Evolutionary conservation across 2,888 invertebrate species (phyloP).

Genomic region (Drosophila differens): DNA sequence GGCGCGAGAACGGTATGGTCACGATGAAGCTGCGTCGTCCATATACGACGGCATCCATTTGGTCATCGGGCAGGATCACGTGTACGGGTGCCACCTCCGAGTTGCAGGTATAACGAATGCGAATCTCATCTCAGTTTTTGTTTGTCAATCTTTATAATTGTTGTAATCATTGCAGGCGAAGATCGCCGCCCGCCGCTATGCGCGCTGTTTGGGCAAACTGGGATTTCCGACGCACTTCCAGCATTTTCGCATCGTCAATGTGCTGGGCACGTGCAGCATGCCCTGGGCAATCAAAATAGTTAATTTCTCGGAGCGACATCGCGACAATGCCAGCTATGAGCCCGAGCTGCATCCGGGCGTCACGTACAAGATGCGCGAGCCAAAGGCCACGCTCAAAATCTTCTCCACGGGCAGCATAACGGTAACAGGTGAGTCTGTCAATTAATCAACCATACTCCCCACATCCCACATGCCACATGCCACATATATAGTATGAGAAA

Average conservation of each 20-base stretch:
- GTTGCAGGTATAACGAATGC: background rate
- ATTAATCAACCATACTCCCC: background rate
- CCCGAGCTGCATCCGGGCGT: slow-evolving; percentile 99
- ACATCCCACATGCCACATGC: background rate
- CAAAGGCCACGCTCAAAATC: slow-evolving; percentile 98
- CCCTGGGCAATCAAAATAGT: slow-evolving; percentile 98
- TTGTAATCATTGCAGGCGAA: slow-evolving; percentile 87
- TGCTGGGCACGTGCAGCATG: slow-evolving; percentile 98
- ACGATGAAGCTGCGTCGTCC: slow-evolving; percentile 98
- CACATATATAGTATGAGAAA: background rate
- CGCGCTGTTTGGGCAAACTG: slow-evolving; percentile 92
- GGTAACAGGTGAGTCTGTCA: slow-evolving; percentile 86
- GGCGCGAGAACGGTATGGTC: slow-evolving; percentile 98
- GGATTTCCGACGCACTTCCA: slow-evolving; percentile 96
- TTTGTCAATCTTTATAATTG: background rate
- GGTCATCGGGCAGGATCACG: slow-evolving; percentile 98
- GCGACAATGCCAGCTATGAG: slow-evolving; percentile 96
- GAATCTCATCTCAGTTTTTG: background rate
- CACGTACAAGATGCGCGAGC: slow-evolving; percentile 95
- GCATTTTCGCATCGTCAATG: slow-evolving; percentile 98
- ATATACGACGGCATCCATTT: slow-evolving; percentile 98
- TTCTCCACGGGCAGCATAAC: slow-evolving; percentile 99
- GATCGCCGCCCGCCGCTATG: slow-evolving; percentile 83
- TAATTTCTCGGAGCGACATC: slow-evolving; percentile 94
- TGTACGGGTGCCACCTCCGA: slow-evolving; percentile 74